Percentiles rank a stretch among this genome's conserved stretches.
Evolutionary conservation across 2,888 invertebrate species (phyloP).

Genomic region (Drosophila cognata): DNA sequence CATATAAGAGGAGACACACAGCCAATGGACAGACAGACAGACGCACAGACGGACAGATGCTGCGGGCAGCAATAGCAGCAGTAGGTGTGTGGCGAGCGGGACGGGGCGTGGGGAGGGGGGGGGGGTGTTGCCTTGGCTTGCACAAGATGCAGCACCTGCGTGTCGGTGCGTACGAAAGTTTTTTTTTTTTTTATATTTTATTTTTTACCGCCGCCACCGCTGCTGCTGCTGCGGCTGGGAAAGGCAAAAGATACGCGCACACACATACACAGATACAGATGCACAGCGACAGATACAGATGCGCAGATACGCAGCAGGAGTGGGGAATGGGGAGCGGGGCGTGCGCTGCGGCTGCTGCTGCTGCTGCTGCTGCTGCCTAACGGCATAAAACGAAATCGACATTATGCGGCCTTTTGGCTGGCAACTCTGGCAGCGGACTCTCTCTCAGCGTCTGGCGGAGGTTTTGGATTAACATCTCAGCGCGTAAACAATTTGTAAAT

Average conservation of each 20-base stretch:
- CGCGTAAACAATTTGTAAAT: constrained; percentile 82
- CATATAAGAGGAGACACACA: constrained; percentile 76
- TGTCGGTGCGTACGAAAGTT: constrained; percentile 77
- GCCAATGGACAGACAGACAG: constrained; percentile 23
- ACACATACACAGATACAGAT: constrained; percentile 16
- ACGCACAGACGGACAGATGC: constrained; percentile 20
- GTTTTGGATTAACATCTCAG: constrained; percentile 75
- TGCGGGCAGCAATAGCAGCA: constrained; percentile 16
- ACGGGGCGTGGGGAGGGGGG: constrained; percentile 3
- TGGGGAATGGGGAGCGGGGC: not conserved
- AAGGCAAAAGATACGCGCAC: constrained; percentile 60
- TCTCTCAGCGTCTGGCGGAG: constrained; percentile 53
- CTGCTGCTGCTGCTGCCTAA: constrained; percentile 56
- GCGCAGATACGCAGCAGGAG: constrained; percentile 11
- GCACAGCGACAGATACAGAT: constrained; percentile 25
- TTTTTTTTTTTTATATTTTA: constrained; percentile 17
- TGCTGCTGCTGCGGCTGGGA: constrained; percentile 60
- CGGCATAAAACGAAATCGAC: constrained; percentile 80
- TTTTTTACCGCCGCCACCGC: not conserved
- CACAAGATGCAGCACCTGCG: constrained; percentile 67
- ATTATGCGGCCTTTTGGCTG: constrained; percentile 56
- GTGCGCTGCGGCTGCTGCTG: constrained; percentile 30
- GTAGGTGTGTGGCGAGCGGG: not conserved
- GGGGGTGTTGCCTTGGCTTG: constrained; percentile 5
- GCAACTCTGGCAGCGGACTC: constrained; percentile 36